Evolutionary conservation across 2,888 invertebrate species (phyloP), one percentile per base, ranked within the genome.

Genomic region (Lagria hirta): DNA sequence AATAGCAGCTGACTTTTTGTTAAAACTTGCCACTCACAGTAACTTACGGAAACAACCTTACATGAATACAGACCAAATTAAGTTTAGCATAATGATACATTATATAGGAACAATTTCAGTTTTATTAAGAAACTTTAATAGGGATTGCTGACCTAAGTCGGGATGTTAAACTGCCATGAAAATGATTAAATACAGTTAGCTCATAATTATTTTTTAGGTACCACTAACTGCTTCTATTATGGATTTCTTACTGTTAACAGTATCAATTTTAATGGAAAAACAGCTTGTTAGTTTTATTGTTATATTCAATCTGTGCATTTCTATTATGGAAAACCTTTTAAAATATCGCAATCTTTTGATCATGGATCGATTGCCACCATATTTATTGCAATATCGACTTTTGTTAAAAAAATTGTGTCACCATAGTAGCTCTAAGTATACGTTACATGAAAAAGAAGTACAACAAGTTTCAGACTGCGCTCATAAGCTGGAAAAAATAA

Each of bases 401-500:
- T 40, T 71, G 10, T 42, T 73, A 23, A 59, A 54, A 28, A 23
- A 45, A 7, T 40, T 72, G 14, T 68, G 69, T 40, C 21, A 34
- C 7, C 52, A 56, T 27, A 64, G 68, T 48, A 60, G 64, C 46
- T 51, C 65, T 0, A 57, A 62, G 22, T 20, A 44, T 4, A 55
- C 18, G 23, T 12, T 18, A 47, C 50, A 10, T 35, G 43, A 14
- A 23, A 50, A 11, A 17, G 51, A 38, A 35, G 49, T 63, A 2
- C 52, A 61, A 16, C 40, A 58, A 35, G 48, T 69, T 4, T 48
- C 66, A 3, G 62, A 70, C 43, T 69, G 67, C 53, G 69, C 69
- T n/a, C 68, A 71, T 55, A 58, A 61, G 43, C 55, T 73, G 12
- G 71, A 72, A 50, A 71, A 68, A 52, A 55, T 72, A 33, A 69